Base-by-base conservation (phyloP, 2,888 invertebrate genomes). In the Linhomoeus sp. region DNA sequence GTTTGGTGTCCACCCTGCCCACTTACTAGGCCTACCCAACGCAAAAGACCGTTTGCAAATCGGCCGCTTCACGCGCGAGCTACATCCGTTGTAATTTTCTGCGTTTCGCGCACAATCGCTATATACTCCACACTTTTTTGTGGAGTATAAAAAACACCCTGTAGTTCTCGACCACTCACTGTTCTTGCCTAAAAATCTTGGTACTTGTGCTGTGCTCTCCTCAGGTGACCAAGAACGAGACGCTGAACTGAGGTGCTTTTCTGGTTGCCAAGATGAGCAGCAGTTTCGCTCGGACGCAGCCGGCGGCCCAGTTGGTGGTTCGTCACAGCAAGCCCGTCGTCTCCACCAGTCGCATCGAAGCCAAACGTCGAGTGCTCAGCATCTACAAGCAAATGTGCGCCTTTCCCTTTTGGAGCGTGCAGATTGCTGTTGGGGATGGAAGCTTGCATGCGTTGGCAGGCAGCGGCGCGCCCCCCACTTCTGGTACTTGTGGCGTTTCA, bases 401-500 rank as follows among this genome's bases (percentile, higher is more conserved):
- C 22, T 3, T 7, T 20, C 22, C 5, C 24, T 3, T 35, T 52
- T 22, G 42, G 7, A n/a, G 14, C 15, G n/a, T n/a, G n/a, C n/a
- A n/a, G n/a, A n/a, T n/a, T n/a, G n/a, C n/a, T n/a, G n/a, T n/a
- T n/a, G n/a, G n/a, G n/a, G n/a, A n/a, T n/a, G n/a, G n/a, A n/a
- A n/a, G n/a, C n/a, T n/a, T n/a, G n/a, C n/a, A n/a, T n/a, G n/a
- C n/a, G n/a, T n/a, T n/a, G 57, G 39, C 49, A 63, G 58, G 52
- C 58, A 60, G 49, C 55, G 58, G 17, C 26, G 56, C 42, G 55
- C 58, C n/a, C 58, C 58, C 37, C 54, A 54, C 48, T 55, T 56
- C 53, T 61, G 62, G 61, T 59, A 55, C 56, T 60, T 58, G 48
- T 56, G 50, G 45, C 54, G 52, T 3, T 50, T 62, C 48, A 52